Conservation (phyloP, 2,888 invertebrate genomes). For the Rhamnusium bicolor region DNA sequence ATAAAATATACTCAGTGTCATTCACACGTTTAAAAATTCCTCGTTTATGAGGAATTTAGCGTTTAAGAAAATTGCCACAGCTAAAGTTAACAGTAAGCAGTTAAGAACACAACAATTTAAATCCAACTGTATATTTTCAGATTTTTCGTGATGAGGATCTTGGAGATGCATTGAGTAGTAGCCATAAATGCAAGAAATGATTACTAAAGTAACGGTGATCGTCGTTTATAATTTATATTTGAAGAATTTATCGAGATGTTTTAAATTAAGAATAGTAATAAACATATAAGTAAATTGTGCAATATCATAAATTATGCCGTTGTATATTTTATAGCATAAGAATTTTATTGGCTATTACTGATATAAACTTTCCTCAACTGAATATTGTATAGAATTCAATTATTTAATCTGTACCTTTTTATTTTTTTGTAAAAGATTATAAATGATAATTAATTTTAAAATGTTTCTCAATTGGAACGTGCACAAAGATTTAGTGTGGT, state of each 20-base stretch:
- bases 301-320: slow-evolving; percentile 19
- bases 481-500: slow-evolving; percentile 44
- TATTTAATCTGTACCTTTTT: not conserved
- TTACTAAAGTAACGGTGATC: slow-evolving; percentile 24
- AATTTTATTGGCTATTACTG: slow-evolving; percentile 16
- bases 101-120: not conserved
- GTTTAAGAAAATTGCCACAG: not conserved
- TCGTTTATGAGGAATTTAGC: not conserved
- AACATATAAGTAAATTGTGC: slow-evolving; percentile 13
- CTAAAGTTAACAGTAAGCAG: not conserved
- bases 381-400: not conserved
- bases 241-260: slow-evolving; percentile 25
- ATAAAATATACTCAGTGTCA: not conserved
- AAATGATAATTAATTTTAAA: slow-evolving; percentile 50
- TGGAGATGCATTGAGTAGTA: not conserved
- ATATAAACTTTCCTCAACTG: slow-evolving; percentile 1
- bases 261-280: slow-evolving; percentile 22
- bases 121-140: not conserved
- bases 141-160: not conserved
- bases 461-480: slow-evolving; percentile 26
- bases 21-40: not conserved
- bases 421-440: slow-evolving; percentile 25
- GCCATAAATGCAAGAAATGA: slow-evolving; percentile 11
- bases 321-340: slow-evolving; percentile 1
- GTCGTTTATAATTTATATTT: slow-evolving; percentile 1